phyloP scores from a whole-genome alignment of 2,113 vertebrate species.

The Indri indri region DNA sequence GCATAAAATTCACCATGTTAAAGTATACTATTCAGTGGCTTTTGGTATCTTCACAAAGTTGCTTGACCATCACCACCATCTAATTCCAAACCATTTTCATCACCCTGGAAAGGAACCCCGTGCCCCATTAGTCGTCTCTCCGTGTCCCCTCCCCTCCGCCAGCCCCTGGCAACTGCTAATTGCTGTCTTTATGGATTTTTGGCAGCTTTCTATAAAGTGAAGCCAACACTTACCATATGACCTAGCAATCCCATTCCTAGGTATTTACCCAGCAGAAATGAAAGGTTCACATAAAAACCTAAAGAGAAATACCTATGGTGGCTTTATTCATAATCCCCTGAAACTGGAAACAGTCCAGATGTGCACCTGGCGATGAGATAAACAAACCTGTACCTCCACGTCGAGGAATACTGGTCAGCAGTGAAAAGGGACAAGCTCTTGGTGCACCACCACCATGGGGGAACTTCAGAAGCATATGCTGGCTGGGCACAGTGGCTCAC shows the following conservation, averaged over 20 bases:
- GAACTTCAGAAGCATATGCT: not conserved
- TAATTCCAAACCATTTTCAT: not conserved
- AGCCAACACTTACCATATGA: not conserved
- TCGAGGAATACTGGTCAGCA: not conserved
- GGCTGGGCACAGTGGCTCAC: not conserved
- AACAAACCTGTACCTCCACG: not conserved
- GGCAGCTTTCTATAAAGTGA: not conserved
- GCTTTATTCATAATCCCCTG: not conserved
- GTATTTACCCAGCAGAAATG: not conserved
- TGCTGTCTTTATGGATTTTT: not conserved
- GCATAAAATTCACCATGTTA: not conserved
- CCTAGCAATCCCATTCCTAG: not conserved
- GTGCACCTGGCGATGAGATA: fast-evolving
- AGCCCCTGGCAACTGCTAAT: not conserved
- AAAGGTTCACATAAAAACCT: not conserved
- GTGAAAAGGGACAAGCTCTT: no score
- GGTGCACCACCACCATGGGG: not conserved
- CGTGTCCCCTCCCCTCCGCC: no score
- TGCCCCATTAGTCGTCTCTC: no score
- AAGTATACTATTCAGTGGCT: not conserved
- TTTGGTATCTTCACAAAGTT: not conserved
- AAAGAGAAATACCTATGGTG: not conserved
- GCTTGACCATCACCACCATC: not conserved
- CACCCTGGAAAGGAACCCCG: not conserved
- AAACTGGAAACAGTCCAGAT: not conserved